Percentiles rank a stretch among this genome's conserved stretches.
These are phyloP conservation scores for Bombylius major DNA, from an alignment of 2,888 invertebrate species.

Conservation along the genomic window DNA sequence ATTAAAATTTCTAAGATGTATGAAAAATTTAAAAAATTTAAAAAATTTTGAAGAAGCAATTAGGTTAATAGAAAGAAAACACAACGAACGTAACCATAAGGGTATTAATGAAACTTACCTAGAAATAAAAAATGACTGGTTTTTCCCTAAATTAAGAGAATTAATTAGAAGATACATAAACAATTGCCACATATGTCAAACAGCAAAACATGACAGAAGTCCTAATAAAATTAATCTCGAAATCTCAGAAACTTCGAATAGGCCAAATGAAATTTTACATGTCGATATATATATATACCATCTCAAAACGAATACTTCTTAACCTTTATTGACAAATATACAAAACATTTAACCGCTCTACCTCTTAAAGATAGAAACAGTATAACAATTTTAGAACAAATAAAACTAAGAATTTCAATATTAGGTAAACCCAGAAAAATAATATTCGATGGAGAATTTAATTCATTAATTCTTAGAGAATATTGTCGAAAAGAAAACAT, in stretches of 20 bases:
- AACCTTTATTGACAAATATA: slow-evolving; percentile 10
- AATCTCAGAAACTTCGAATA: slow-evolving; percentile 1
- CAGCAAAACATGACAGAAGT: background rate
- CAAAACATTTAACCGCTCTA: slow-evolving; percentile 7
- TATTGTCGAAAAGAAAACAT: slow-evolving; percentile 5
- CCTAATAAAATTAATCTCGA: slow-evolving; percentile 1
- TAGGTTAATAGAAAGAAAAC: too few relatives aligned
- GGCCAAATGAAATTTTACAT: slow-evolving; percentile 1
- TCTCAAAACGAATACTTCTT: slow-evolving; percentile 1
- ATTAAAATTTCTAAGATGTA: too few relatives aligned
- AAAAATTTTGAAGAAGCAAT: too few relatives aligned
- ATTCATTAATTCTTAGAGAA: slow-evolving; percentile 7
- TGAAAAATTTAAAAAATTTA: too few relatives aligned
- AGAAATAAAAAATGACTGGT: background rate
- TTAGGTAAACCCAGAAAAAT: slow-evolving; percentile 9
- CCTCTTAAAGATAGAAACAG: slow-evolving; percentile 7
- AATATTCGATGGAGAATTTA: slow-evolving; percentile 10
- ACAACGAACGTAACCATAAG: too few relatives aligned
- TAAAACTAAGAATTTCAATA: slow-evolving; percentile 3
- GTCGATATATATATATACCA: background rate
- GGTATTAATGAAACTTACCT: too few relatives aligned
- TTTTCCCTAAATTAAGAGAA: slow-evolving; percentile 1
- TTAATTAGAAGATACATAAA: background rate
- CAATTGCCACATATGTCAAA: background rate
- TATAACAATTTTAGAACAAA: slow-evolving; percentile 4